phyloP scores from a whole-genome alignment of 1,140 invertebrate genomes.

The Bathynomus jamesi region DNA sequence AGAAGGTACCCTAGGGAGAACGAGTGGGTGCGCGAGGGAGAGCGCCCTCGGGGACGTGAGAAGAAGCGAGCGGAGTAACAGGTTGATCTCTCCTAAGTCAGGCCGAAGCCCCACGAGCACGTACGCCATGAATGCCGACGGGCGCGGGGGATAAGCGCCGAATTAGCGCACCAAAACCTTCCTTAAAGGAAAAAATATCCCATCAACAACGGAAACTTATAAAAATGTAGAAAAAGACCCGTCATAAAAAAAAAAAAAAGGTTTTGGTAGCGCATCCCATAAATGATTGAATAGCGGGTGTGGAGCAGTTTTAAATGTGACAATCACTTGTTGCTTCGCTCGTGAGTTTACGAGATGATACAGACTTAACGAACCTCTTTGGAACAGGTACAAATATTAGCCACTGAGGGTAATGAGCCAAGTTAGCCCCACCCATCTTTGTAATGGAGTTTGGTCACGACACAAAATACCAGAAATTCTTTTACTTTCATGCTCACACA shows the following conservation, averaged over 20 bases:
- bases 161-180: no score
- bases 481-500: background rate
- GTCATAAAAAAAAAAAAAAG: no score
- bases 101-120: background rate
- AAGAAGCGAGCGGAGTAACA: background rate
- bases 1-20: background rate
- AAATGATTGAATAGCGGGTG: no score
- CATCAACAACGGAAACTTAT: no score
- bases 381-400: background rate
- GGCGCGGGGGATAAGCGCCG: no score
- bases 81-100: background rate
- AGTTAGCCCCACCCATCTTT: background rate
- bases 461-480: background rate
- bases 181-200: no score
- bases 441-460: background rate
- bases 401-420: background rate
- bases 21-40: background rate
- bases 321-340: background rate
- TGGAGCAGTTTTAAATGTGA: background rate
- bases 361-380: background rate
- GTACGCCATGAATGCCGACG: background rate
- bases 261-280: no score
- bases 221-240: no score
- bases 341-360: no score
- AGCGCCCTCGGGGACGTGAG: background rate